A percentile compares a stretch with the other conserved stretches of the same genome.
These are phyloP conservation scores for Diplolepis rosae DNA, from an alignment of 2,888 invertebrate genomes.

Conservation along the genomic window DNA sequence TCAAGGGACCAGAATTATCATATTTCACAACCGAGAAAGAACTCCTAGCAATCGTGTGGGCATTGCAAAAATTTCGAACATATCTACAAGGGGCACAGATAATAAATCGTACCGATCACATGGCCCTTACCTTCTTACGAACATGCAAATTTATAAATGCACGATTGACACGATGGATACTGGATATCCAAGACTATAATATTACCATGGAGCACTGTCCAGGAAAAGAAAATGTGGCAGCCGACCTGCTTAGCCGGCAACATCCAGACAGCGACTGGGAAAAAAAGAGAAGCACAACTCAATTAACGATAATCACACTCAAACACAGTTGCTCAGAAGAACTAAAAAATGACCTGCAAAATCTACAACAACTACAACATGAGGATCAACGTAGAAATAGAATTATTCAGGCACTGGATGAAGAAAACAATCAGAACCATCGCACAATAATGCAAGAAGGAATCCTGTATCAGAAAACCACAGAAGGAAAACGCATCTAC, in stretches of 20 bases:
- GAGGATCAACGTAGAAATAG: too few species aligned
- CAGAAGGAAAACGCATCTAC: too few species aligned
- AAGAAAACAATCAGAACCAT: too few species aligned
- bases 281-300: too few species aligned
- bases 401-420: too few species aligned
- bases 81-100: constrained; percentile 45
- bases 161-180: constrained; percentile 55
- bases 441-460: too few species aligned
- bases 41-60: constrained; percentile 36
- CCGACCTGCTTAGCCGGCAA: constrained; percentile 51
- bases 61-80: constrained; percentile 33
- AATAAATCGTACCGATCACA: constrained; percentile 53
- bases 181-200: constrained; percentile 55
- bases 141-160: constrained; percentile 51
- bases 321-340: too few species aligned
- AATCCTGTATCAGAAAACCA: too few species aligned
- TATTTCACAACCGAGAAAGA: constrained; percentile 40
- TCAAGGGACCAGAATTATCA: constrained; percentile 35
- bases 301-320: too few species aligned
- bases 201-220: constrained; percentile 48
- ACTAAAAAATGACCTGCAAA: too few species aligned
- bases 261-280: too few species aligned
- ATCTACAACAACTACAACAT: too few species aligned
- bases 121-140: constrained; percentile 54
- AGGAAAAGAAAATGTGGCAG: constrained; percentile 52